Evolutionary conservation across 2,888 invertebrate genomes (phyloP), one percentile per base, ranked within the genome.

Genomic region (Onchidella celtica): DNA sequence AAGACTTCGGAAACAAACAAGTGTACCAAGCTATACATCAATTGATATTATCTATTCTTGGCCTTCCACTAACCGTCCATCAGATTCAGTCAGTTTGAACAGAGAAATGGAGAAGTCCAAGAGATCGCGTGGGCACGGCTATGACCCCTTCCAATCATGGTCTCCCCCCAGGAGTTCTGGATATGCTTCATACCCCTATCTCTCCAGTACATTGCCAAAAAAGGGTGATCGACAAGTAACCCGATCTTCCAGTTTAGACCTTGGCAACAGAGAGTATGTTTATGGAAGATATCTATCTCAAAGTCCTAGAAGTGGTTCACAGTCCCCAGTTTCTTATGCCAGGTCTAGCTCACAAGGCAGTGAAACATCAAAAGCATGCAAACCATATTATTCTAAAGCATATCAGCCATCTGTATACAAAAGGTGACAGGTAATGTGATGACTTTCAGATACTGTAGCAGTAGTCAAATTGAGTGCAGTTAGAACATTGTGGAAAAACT

Each of bases 101-200:
- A 21, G 27, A 9, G 21, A 11, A 59, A 73, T 24, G 11, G 24
- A n/a, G 9, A 59, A 9, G 17, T 57, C 72, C 11, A 34, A 32
- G n/a, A 72, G 36, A 27, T 36, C 73, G 14, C 24, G 59, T 27
- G 61, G 59, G 24, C 59, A 61, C n/a, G 59, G 61, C 17, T 59
- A 59, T 61, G 73, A 73, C 17, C 73, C 73, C 34, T 73, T 73
- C 36, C 59, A 73, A 73, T 59, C 73, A 36, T 73, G 73, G 73
- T 34, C 57, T 59, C 73, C 73, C 34, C 36, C 3, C 36, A 73
- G 73, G 21, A 36, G 34, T 14, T 59, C 73, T 34, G 73, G 36
- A 61, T 57, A 32, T 2, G 27, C 73, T 59, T 73, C 73, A 73
- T 61, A 73, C 36, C 24, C 34, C n/a, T 72, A 27, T 21, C 27